Evolutionary conservation across 2,113 vertebrate species (phyloP), one percentile per base, ranked within the genome.

Genomic region (Pagrus major): DNA sequence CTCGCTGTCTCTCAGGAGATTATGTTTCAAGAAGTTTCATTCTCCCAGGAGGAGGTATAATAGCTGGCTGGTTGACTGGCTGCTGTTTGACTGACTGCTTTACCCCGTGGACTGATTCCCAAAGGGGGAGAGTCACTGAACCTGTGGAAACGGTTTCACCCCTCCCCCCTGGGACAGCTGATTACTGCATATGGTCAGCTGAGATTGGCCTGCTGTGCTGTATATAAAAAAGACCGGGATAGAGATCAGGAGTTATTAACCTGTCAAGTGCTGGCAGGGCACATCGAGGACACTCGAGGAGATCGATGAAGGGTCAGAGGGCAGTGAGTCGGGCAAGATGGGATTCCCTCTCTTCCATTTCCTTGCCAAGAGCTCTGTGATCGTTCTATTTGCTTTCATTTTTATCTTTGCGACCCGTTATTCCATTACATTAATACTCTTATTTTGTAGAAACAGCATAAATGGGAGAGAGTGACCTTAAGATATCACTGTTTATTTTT

Each of bases 201-300:
- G 73, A 88, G 85, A 89, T 76, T 80, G 80, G 76, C 42, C 68
- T 39, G 73, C 27, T 4, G 71, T 23, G 72, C 47, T 81, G 78
- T 82, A 66, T 76, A 39, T 84, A 70, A 54, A 81, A 78, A 56
- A 64, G 72, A 76, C 70, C 2, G 11, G 61, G 73, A 71, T 82
- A 41, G 64, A 41, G 76, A 81, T 86, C 86, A 49, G 69, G 72
- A 71, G 77, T 80, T 91, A 82, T 83, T 89, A 85, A 90, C 84
- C 81, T 68, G 71, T 86, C 76, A 71, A 81, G 66, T 59, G 72
- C 79, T 77, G 65, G 61, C 67, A 25, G 46, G 23, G 65, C 47
- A 21, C 5, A 23, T 16, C 1, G 16, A 80, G 23, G 72, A 78
- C 47, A 25, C 76, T 71, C 0, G 1, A 63, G 52, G 54, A 63